Base-by-base conservation (phyloP, 2,888 invertebrate genomes). In the Didymodactylos carnosus region DNA sequence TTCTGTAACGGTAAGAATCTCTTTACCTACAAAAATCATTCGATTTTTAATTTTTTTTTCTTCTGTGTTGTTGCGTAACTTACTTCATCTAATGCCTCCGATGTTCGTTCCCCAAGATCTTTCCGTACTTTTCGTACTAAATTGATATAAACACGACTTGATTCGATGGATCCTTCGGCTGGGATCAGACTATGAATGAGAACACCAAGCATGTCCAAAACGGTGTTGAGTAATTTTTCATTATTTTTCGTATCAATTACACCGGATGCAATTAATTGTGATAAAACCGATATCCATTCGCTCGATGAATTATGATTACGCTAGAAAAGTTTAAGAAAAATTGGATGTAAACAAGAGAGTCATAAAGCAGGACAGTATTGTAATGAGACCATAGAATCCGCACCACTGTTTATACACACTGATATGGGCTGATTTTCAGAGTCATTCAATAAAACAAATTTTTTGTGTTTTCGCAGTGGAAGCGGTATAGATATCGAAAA, bases 191-290 rank as follows among this genome's bases (percentile, higher is more conserved):
- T 94, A 86, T 97, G 94, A 78, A 98, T 90, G 77, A 98, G 85
- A 11, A 94, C 93, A 6, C 92, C 90, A 79, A 98, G 86, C 98
- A 98, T 98, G 85, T 98, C 98, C 80, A 94, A 88, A 76, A 95
- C 90, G 2, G 93, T 94, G 23, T 92, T 91, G 84, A 94, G 97
- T 77, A 97, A 39, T 2, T 39, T 43, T 71, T 71, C 41, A 39
- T 74, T 71, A 69, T 71, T 74, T 43, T 74, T 71, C 5, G 74
- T 71, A 62, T 74, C 74, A 35, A 74, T 46, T 10, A 74, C 71
- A 27, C 74, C 74, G n/a, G 74, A 74, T 39, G 40, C 71, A 23
- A 74, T 71, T 23, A 74, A 69, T 71, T 74, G 74, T 40, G 71
- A 51, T 51, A 74, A 29, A 19, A 74, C 70, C 14, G 62, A 71